Conservation (phyloP, 2,888 invertebrate species). For the Apodemia mormo region DNA sequence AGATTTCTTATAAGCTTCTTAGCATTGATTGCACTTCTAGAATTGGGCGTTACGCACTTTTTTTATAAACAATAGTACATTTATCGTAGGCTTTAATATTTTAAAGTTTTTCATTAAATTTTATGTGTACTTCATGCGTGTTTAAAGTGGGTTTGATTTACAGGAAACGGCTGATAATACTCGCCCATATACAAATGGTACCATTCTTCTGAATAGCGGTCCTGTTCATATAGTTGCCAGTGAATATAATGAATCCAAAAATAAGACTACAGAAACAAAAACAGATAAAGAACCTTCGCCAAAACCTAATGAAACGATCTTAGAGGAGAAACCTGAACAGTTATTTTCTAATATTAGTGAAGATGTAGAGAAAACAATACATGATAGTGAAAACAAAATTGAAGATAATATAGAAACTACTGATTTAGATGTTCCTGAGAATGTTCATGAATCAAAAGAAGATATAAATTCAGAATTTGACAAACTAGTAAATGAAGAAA, state of each 20-base stretch:
- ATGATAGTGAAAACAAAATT: conserved; percentile 17
- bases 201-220: conserved; percentile 61
- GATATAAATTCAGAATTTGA: conserved; percentile 24
- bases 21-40: conserved; percentile 6
- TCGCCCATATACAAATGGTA: conserved; percentile 74
- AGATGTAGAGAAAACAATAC: conserved; percentile 11
- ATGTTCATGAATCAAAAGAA: conserved; percentile 21
- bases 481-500: not conserved
- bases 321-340: conserved; percentile 39
- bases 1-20: not conserved
- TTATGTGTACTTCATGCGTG: not conserved
- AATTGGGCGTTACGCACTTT: not conserved
- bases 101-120: not conserved
- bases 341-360: conserved; percentile 20
- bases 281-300: conserved; percentile 36
- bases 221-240: conserved; percentile 70
- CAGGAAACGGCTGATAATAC: conserved; percentile 72
- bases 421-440: conserved; percentile 9
- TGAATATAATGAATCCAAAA: conserved; percentile 59
- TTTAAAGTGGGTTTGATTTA: conserved; percentile 20
- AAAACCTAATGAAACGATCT: conserved; percentile 25
- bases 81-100: not conserved
- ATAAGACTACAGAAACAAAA: conserved; percentile 48
- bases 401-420: conserved; percentile 11
- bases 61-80: not conserved